These are phyloP conservation scores for Plagodis pulveraria DNA, from an alignment of 2,888 invertebrate genomes.

Conservation along the genomic window DNA sequence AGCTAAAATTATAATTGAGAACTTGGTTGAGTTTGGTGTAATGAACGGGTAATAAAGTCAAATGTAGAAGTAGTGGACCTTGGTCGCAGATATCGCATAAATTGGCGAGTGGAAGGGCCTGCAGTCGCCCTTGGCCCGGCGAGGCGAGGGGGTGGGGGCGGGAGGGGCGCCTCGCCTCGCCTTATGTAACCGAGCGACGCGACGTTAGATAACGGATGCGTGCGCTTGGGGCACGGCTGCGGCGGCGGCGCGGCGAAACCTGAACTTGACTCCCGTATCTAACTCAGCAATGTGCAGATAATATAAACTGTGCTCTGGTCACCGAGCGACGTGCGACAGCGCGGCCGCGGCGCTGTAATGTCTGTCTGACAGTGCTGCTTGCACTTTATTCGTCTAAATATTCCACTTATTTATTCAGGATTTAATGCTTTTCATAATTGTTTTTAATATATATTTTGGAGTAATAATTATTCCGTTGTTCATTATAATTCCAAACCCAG, in stretches of 20 bases:
- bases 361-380: no score
- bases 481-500: no score
- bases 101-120: conserved; percentile 4
- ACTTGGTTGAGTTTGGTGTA: no score
- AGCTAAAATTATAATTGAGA: no score
- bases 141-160: background rate
- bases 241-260: conserved; percentile 2
- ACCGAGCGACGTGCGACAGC: background rate
- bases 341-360: background rate
- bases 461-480: no score
- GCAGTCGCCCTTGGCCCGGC: conserved; percentile 3
- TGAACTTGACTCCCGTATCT: conserved; percentile 16
- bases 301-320: no score
- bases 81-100: conserved; percentile 1
- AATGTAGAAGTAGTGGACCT: background rate
- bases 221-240: background rate
- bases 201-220: conserved; percentile 10
- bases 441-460: no score
- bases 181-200: conserved; percentile 1
- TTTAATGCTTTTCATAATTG: no score
- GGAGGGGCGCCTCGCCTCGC: background rate
- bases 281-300: background rate
- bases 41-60: background rate
- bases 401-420: no score
- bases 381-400: no score